These are phyloP conservation scores for Drosophila sproati DNA, from an alignment of 1,140 invertebrate species.

Conservation along the genomic window DNA sequence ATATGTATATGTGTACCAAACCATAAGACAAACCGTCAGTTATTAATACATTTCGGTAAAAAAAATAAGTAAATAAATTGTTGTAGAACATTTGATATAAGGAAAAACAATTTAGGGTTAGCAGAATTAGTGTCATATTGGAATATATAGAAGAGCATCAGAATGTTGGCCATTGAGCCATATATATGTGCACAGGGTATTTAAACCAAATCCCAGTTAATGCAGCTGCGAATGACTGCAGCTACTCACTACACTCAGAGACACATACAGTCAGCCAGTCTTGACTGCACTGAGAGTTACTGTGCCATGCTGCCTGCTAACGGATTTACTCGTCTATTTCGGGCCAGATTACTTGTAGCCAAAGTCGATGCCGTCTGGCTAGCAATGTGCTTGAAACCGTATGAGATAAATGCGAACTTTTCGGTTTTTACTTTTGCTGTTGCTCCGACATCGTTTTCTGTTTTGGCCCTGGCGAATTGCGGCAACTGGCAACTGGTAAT, in stretches of 20 bases:
- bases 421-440: conserved; percentile 1
- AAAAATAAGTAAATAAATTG: too few relatives aligned
- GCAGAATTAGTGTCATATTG: background rate
- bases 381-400: conserved; percentile 28
- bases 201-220: conserved; percentile 68
- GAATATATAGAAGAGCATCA: background rate
- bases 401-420: conserved; percentile 26
- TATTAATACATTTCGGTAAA: too few relatives aligned
- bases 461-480: conserved; percentile 52
- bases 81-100: too few relatives aligned
- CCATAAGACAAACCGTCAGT: too few relatives aligned
- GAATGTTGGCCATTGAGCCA: background rate
- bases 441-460: conserved; percentile 2
- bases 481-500: conserved; percentile 72
- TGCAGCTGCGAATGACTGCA: conserved; percentile 69
- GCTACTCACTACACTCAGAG: conserved; percentile 25
- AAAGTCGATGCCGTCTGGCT: conserved; percentile 24
- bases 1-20: too few relatives aligned
- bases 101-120: too few relatives aligned
- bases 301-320: conserved; percentile 32
- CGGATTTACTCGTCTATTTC: conserved; percentile 75
- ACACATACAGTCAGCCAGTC: conserved; percentile 16
- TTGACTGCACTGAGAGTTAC: conserved; percentile 28
- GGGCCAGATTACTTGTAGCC: conserved; percentile 60
- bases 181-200: conserved; percentile 24